Evolutionary conservation across 2,113 vertebrate species (phyloP).

Genomic region (Kryptolebias marmoratus): DNA sequence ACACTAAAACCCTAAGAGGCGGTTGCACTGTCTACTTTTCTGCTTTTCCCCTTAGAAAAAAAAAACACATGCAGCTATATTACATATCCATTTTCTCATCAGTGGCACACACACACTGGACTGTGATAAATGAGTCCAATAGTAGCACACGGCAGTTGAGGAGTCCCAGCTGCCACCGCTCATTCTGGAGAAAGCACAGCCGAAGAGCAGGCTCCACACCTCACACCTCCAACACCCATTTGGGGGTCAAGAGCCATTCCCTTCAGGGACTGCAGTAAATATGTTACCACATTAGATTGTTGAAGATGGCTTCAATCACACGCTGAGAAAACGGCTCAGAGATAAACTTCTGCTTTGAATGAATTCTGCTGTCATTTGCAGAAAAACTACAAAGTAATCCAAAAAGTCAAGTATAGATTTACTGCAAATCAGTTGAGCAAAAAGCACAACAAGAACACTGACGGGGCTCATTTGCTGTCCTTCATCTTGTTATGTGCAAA

Average conservation of each 20-base stretch:
- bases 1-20: not conserved
- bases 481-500: constrained; percentile 21
- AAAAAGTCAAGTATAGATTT: not conserved
- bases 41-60: not conserved
- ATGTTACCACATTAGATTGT: constrained; percentile 36
- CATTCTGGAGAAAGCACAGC: constrained; percentile 18
- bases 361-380: not conserved
- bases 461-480: constrained; percentile 1
- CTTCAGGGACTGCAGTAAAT: constrained; percentile 67
- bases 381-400: not conserved
- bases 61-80: constrained; percentile 11
- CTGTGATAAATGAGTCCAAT: constrained; percentile 59
- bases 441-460: not conserved
- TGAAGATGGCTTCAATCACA: constrained; percentile 55
- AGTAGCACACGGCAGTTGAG: constrained; percentile 23
- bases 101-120: constrained; percentile 42
- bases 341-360: constrained; percentile 37
- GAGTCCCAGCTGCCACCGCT: constrained; percentile 51
- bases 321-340: not conserved
- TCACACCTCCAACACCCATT: constrained; percentile 22
- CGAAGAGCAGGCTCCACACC: constrained; percentile 19
- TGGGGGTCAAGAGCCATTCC: constrained; percentile 30
- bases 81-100: constrained; percentile 35
- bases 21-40: not conserved
- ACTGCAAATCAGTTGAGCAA: not conserved